Base-by-base conservation (phyloP, 2,113 vertebrate genomes). In the Uria lomvia region DNA sequence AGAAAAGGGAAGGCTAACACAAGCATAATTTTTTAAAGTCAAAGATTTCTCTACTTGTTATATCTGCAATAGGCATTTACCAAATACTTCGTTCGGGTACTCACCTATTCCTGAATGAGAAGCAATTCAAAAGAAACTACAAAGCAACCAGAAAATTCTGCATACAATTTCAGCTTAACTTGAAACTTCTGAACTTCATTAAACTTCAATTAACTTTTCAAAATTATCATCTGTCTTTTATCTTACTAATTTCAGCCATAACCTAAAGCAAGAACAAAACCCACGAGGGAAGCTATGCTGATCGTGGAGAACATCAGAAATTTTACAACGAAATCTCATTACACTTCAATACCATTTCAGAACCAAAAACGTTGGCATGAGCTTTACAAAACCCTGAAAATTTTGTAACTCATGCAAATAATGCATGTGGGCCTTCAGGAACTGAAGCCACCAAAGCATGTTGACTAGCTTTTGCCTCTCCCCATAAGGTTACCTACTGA, bases 201-300 rank as follows among this genome's bases (percentile, higher is more conserved):
- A 91, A 95, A 91, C 36, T 91, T 92, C 68, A 92, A 68, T 78
- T 92, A 92, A 91, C 15, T 90, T 93, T 63, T 84, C 32, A 84
- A 67, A 95, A 91, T 86, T 75, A 89, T 92, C 53, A 75, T 74
- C 75, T 71, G 26, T 71, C 73, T 91, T 95, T 95, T 85, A 78
- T 91, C 60, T 90, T 65, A 81, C 30, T 90, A 85, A 91, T 91
- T 92, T 87, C 86, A 92, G 47, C 47, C 40, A 81, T 78, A 95
- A 91, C 89, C 84, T 96, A 81, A 92, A 96, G 65, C 73, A 92
- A 89, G 68, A n/a, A 79, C 6, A 68, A 80, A 94, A 56, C 23
- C 40, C 84, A 56, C 18, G 24, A 78, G 38, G 32, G 15, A 78
- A 67, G 53, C 52, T 78, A 45, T 52, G 30, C 36, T 59, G 45